Base-by-base conservation (phyloP, 37 sponge, comb jelly and placozoan genomes). In the Beroe forskalii region DNA sequence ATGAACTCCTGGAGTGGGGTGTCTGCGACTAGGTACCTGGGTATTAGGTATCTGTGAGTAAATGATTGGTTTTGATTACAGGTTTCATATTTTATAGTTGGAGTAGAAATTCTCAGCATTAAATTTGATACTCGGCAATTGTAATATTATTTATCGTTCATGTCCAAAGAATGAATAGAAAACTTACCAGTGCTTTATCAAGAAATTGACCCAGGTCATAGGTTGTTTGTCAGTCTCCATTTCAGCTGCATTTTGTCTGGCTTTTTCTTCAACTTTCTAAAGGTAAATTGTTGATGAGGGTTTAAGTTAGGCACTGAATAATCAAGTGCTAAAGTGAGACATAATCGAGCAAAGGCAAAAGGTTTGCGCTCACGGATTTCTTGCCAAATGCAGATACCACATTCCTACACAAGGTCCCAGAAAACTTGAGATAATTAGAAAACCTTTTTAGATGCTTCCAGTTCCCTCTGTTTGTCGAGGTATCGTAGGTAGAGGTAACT, bases 401-500 rank as follows among this genome's bases (percentile, higher is more conserved):
- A n/a, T n/a, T n/a, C n/a, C n/a, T n/a, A n/a, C n/a, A n/a, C n/a
- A n/a, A n/a, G n/a, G n/a, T n/a, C n/a, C n/a, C n/a, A n/a, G n/a
- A n/a, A n/a, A n/a, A n/a, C n/a, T n/a, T n/a, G n/a, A n/a, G n/a
- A n/a, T n/a, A n/a, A n/a, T n/a, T n/a, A n/a, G n/a, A n/a, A n/a
- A n/a, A n/a, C n/a, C n/a, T n/a, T n/a, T 20, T 80, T 25, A 12
- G 35, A 3, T 4, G 20, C 25, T 27, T 41, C 48, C 17, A 19
- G 8, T 23, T 22, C 25, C 35, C 42, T 80, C 27, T 39, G 3
- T 38, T 27, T 41, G 86, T 41, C n/a, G 44, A 80, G 86, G 27
- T 80, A 80, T 25, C 35, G 86, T 0, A 80, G 86, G 86, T 80
- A 80, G 24, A 80, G 14, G 86, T 80, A 80, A 48, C 48, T 80